These are phyloP conservation scores for Rhinogobio ventralis DNA, from an alignment of 2,797 vertebrate species.

Conservation along the genomic window DNA sequence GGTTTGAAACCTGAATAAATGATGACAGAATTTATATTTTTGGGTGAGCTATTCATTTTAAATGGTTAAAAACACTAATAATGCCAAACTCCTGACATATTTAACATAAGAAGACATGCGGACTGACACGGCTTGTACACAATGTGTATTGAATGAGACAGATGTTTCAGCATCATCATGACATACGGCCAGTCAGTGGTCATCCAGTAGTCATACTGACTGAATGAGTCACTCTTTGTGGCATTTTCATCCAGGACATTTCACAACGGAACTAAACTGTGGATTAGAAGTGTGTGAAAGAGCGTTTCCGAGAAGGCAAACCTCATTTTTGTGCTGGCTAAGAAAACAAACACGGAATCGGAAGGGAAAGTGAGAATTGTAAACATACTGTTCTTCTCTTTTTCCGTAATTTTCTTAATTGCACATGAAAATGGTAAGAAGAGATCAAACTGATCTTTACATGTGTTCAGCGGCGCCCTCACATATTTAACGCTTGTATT, in stretches of 20 bases:
- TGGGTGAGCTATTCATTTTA: neutral
- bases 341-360: constrained; percentile 63
- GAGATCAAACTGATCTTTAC: constrained; percentile 46
- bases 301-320: constrained; percentile 40
- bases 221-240: constrained; percentile 46
- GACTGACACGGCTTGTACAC: constrained; percentile 9
- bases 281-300: constrained; percentile 57
- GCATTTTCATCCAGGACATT: constrained; percentile 45
- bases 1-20: neutral
- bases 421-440: constrained; percentile 40
- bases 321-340: constrained; percentile 55
- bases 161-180: neutral
- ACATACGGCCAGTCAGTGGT: constrained; percentile 8
- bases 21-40: neutral
- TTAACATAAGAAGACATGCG: neutral
- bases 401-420: constrained; percentile 55
- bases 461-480: constrained; percentile 53
- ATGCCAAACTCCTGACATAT: neutral
- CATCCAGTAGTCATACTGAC: constrained; percentile 39
- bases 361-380: constrained; percentile 59
- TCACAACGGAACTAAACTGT: constrained; percentile 36
- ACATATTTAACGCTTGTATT: constrained; percentile 16
- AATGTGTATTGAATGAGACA: constrained; percentile 24
- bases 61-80: neutral
- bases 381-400: constrained; percentile 49